Evolutionary conservation across 2,888 invertebrate species (phyloP), one percentile per base, ranked within the genome.

Genomic region (Drosophila anomalata): DNA sequence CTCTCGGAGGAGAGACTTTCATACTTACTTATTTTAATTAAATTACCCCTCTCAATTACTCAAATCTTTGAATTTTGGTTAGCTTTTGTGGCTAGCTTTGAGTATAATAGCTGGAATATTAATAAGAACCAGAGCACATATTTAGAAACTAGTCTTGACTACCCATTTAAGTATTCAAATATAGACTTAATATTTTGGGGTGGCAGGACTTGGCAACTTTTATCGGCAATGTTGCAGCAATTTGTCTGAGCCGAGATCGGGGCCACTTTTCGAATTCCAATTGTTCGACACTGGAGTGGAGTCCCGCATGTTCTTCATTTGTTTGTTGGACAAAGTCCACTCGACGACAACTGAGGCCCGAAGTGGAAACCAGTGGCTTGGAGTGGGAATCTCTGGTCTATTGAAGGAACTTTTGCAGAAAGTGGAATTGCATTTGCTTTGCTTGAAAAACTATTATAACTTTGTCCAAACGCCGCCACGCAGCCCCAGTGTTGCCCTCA

Each of bases 391-490:
- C 44, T 68, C 44, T 68, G 29, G 58, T 82, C 75, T 53, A 77
- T 77, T 77, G 84, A 80, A 60, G 29, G 60, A 83, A 83, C 72
- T 83, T 82, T 87, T 62, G 50, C 70, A 51, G 66, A 76, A 87
- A 83, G 86, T 83, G 77, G 82, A 83, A 83, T 83, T 83, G 82
- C 88, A 83, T 83, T 83, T 83, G 86, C 82, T 85, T 86, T 83
- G 82, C 88, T 83, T 87, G 86, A 77, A 72, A 83, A 83, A 83
- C 82, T 83, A 83, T 83, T 83, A 83, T 83, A 83, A 83, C 70
- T 83, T 83, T 77, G 85, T 67, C 74, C 59, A 72, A 72, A 61
- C 42, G 73, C 82, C 20, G 65, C 59, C 65, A 55, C 20, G 62
- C 59, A 67, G 60, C 39, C 66, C 82, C 17, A 62, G 50, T 69